Conservation (phyloP, 2,113 vertebrate genomes). For the Xenus cinereus region DNA sequence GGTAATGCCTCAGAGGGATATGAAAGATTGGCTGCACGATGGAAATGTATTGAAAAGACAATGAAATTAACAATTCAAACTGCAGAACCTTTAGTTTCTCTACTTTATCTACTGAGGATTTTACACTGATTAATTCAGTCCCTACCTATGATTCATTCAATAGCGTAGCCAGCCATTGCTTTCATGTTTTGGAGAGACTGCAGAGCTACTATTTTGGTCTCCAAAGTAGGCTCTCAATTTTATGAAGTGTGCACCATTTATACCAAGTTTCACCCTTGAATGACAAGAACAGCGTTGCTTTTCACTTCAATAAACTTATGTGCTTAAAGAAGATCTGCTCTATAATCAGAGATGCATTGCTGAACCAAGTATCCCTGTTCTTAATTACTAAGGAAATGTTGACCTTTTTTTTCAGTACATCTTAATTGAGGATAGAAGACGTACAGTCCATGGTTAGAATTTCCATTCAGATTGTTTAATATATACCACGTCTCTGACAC, state of each 20-base stretch:
- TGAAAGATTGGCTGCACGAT: not conserved
- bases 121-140: constrained; percentile 40
- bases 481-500: not conserved
- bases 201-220: constrained; percentile 36
- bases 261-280: not conserved
- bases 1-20: not conserved
- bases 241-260: not conserved
- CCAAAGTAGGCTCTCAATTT: not conserved
- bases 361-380: not conserved
- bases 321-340: not conserved
- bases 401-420: not conserved
- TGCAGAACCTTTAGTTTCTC: constrained; percentile 4
- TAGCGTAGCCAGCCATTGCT: constrained; percentile 13
- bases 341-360: not conserved
- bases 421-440: not conserved
- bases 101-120: not conserved
- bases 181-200: constrained; percentile 10
- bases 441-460: not conserved
- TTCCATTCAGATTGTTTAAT: not conserved
- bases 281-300: not conserved
- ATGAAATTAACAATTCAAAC: constrained; percentile 14
- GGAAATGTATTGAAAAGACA: not conserved
- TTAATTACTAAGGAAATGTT: not conserved
- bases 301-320: not conserved
- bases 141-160: constrained; percentile 39